Evolutionary conservation across 2,797 vertebrate species (phyloP).

Genomic region (Tragelaphus eurycerus): DNA sequence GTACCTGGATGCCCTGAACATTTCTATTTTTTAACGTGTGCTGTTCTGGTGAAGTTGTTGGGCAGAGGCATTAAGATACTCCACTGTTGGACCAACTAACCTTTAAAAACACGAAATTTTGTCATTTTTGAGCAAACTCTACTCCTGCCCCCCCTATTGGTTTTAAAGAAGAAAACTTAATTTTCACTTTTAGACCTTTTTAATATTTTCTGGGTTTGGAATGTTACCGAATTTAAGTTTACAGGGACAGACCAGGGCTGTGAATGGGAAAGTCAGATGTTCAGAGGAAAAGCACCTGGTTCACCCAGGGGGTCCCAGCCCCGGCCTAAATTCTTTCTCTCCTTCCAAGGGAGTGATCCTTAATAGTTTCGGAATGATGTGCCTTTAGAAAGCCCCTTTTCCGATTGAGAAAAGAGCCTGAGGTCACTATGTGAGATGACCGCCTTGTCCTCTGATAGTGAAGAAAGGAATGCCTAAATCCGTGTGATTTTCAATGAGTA

Average conservation of each 20-base stretch:
- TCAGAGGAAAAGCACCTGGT: neutral
- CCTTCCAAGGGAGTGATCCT: neutral
- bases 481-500: neutral
- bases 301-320: neutral
- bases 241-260: neutral
- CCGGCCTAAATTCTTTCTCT: neutral
- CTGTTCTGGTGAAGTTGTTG: neutral
- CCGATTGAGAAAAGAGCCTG: neutral
- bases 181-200: neutral
- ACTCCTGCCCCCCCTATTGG: fast-evolving
- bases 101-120: neutral
- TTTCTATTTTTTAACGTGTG: neutral
- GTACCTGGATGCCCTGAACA: neutral
- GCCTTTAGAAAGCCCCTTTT: neutral
- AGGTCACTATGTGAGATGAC: neutral
- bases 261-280: neutral
- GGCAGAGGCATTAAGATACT: neutral
- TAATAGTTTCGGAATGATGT: neutral
- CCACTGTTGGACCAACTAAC: neutral
- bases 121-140: neutral
- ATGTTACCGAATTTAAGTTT: neutral
- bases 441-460: neutral
- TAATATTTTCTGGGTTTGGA: neutral
- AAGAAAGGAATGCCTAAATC: too few relatives aligned
- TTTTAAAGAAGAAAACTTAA: neutral